Evolutionary conservation across 2,113 vertebrate genomes (phyloP), one percentile per base, ranked within the genome.

Genomic region (Paramormyrops kingsleyae): DNA sequence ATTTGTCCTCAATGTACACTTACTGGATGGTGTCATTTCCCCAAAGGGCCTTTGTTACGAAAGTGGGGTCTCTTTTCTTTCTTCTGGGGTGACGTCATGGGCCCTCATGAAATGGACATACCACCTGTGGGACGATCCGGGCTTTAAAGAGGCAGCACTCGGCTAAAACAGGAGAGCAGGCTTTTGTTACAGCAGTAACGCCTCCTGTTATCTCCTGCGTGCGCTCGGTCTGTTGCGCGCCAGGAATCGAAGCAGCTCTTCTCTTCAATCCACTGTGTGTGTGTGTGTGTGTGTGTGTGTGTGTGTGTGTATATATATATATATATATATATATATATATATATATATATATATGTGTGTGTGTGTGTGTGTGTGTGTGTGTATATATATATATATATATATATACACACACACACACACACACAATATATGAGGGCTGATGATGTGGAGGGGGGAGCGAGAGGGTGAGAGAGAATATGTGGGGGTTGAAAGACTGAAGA

Each of bases 91-190:
- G 96, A 97, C 96, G 96, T 97, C 96, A 97, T 92, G 92, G 93
- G 91, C 97, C 96, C 95, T 97, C 96, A 97, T 92, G 92, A 92
- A 91, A 93, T 94, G 95, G 96, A 96, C 95, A 94, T 96, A 95
- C 96, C 96, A 96, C 95, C 96, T 95, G 95, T 95, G 94, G 95
- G 94, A 90, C 50, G 80, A 90, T 35, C 87, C 89, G 84, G 90
- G 89, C 95, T 97, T 97, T 97, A 94, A 94, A 93, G 92, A 92
- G 87, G 91, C 87, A 88, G 90, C 62, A 52, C 46, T 84, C 80
- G 52, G 86, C 85, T 90, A 87, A 89, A 91, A 86, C 70, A 19
- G 56, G 89, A 88, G 92, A 91, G 90, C 88, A 89, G 89, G 89
- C 83, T 90, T 87, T 90, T 90, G 83, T 91, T 88, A 85, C 77